Conservation (phyloP, 2,113 vertebrate species). For the Syrmaticus mikado region DNA sequence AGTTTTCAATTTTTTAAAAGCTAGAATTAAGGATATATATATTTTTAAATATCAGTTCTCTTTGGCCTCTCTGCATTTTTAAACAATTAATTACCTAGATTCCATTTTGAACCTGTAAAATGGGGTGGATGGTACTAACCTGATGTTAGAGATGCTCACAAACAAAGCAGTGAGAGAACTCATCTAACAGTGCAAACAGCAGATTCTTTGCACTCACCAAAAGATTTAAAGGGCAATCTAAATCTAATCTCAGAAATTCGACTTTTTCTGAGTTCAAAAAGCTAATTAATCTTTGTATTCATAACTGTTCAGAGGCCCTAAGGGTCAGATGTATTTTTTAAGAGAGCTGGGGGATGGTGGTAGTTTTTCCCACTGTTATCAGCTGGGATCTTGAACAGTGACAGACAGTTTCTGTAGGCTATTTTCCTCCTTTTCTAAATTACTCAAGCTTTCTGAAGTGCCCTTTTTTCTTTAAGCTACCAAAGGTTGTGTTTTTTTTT, state of each 20-base stretch:
- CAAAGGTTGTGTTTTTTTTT: not conserved
- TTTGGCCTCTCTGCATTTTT: not conserved
- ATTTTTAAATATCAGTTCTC: not conserved
- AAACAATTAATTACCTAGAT: not conserved
- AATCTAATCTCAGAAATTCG: not conserved
- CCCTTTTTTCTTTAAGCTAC: not conserved
- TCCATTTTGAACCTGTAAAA: not conserved
- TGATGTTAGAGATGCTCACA: not conserved
- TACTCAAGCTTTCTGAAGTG: not conserved
- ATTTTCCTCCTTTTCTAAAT: not conserved
- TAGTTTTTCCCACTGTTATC: not conserved
- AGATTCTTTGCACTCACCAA: not conserved
- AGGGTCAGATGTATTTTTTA: not conserved
- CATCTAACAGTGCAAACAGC: not conserved
- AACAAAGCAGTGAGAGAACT: not conserved
- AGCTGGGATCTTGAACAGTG: not conserved
- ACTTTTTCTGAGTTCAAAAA: slow-evolving; percentile 17
- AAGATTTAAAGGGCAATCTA: not conserved
- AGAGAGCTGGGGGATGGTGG: not conserved
- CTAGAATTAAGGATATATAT: not conserved
- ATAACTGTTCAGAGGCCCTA: not conserved
- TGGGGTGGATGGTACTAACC: not conserved
- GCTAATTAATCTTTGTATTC: slow-evolving; percentile 45
- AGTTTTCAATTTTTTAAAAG: not conserved
- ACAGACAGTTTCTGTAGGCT: slow-evolving; percentile 8